Percentiles rank a stretch among this genome's conserved stretches.
Conservation (phyloP, 53 echinoderm and acorn worm species). For the Stichopus horrens region DNA sequence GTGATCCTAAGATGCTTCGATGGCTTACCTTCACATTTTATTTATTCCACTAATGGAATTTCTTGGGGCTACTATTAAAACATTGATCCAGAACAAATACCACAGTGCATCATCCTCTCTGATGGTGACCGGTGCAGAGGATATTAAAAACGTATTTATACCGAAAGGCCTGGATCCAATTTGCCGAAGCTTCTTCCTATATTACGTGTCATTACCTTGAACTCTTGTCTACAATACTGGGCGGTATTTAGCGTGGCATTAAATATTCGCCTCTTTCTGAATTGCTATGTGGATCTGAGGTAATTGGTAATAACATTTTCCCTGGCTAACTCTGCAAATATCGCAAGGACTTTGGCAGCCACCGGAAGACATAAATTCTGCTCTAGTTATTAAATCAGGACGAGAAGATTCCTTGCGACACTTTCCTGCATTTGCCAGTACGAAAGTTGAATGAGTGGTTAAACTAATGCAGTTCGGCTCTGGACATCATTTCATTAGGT, state of each 20-base stretch:
- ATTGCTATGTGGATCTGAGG: neutral
- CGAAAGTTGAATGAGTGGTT: too few relatives aligned
- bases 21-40: neutral
- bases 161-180: neutral
- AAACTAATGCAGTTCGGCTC: too few relatives aligned
- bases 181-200: too few relatives aligned
- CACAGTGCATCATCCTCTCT: neutral
- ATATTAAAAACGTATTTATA: conserved; percentile 27
- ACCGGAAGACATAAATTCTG: conserved; percentile 41
- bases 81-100: conserved; percentile 1
- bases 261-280: neutral
- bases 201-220: neutral
- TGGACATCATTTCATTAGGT: too few relatives aligned
- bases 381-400: conserved; percentile 36
- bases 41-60: conserved; percentile 10
- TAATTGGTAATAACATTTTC: conserved; percentile 33
- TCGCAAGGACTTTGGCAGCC: conserved; percentile 2
- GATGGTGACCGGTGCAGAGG: neutral
- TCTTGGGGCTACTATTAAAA: neutral
- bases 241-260: neutral
- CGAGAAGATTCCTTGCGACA: neutral
- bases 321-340: conserved; percentile 9
- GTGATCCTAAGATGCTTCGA: neutral
- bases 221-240: neutral
- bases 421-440: too few relatives aligned